phyloP scores from a whole-genome alignment of 1,140 invertebrate species.

The Orchesella cincta region DNA sequence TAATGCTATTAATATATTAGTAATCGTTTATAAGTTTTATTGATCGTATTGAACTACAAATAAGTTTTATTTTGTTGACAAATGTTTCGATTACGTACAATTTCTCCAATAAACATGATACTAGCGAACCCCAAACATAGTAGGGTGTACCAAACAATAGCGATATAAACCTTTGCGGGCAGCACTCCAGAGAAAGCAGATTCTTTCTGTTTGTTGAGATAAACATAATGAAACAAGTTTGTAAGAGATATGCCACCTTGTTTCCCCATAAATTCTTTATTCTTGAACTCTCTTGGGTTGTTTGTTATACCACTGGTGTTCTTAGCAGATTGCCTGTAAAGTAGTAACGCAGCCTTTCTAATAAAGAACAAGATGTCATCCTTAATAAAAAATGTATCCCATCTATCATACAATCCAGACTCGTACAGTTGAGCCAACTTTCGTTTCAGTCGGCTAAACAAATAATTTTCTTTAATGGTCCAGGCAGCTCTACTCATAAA shows the following conservation, averaged over 20 bases:
- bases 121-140: not conserved
- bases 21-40: too few species aligned
- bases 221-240: not conserved
- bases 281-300: not conserved
- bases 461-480: not conserved
- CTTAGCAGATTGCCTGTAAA: not conserved
- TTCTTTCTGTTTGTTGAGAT: not conserved
- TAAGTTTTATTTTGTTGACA: not conserved
- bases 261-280: not conserved
- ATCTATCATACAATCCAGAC: slow-evolving; percentile 6
- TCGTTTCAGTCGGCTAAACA: not conserved
- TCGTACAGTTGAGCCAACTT: not conserved
- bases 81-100: not conserved
- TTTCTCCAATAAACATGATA: not conserved
- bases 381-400: not conserved
- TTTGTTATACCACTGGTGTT: not conserved
- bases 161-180: not conserved
- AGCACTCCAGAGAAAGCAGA: not conserved
- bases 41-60: not conserved
- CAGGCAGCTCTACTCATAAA: not conserved
- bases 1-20: too few species aligned
- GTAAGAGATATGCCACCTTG: not conserved
- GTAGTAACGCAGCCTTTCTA: not conserved
- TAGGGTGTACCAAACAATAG: not conserved
- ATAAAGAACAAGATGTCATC: not conserved